These are phyloP conservation scores for Struthio camelus DNA, from an alignment of 2,113 vertebrate species.

Conservation along the genomic window DNA sequence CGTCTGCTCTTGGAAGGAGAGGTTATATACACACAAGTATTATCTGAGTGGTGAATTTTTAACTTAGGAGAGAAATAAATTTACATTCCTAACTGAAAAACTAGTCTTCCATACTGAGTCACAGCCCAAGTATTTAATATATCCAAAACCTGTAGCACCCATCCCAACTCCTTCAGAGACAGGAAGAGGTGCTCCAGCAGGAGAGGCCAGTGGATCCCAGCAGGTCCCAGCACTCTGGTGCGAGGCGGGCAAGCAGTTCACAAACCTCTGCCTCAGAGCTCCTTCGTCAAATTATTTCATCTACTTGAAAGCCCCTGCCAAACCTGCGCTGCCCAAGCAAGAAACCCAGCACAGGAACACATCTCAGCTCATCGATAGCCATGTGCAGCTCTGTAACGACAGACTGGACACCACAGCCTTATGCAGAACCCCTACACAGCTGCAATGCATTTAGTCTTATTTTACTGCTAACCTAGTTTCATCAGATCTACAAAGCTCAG, in stretches of 20 bases:
- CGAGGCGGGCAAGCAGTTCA: not conserved
- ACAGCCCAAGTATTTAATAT: not conserved
- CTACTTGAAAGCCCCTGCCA: not conserved
- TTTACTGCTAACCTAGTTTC: accelerated
- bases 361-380: not conserved
- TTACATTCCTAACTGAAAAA: not conserved
- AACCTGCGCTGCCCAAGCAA: not conserved
- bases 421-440: accelerated
- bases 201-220: not conserved
- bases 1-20: not conserved
- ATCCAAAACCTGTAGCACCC: not conserved
- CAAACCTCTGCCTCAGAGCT: not conserved
- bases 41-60: not conserved
- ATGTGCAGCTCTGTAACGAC: accelerated
- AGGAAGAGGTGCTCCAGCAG: not conserved
- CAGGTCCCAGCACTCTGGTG: not conserved
- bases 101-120: not conserved
- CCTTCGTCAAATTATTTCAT: not conserved
- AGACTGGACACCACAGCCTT: not conserved
- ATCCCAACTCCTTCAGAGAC: not conserved
- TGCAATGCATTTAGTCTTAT: not conserved
- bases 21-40: not conserved
- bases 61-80: not conserved
- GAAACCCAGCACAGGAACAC: not conserved
- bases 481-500: not conserved